A percentile compares a stretch with the other conserved stretches of the same genome.
These are phyloP conservation scores for Callinectes sapidus DNA, from an alignment of 2,888 invertebrate species.

Conservation along the genomic window DNA sequence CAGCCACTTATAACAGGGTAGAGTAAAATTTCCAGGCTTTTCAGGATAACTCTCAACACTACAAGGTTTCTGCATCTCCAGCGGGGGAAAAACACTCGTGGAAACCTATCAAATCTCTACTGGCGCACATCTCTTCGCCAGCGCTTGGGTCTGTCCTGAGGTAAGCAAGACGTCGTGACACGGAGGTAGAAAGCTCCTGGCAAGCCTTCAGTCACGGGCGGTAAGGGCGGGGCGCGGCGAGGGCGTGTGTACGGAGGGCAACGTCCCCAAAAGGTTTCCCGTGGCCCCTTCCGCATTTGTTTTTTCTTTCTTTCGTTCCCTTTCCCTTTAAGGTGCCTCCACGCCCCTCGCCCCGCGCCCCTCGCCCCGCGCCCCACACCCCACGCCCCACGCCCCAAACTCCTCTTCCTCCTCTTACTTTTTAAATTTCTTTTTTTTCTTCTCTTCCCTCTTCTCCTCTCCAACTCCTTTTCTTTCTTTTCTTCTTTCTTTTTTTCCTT, in stretches of 20 bases:
- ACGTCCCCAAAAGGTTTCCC: neutral
- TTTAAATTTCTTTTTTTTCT: neutral
- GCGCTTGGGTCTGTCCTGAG: neutral
- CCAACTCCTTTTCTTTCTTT: too few species aligned
- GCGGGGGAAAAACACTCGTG: too few species aligned
- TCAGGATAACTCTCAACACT: too few species aligned
- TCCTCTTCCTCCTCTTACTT: neutral
- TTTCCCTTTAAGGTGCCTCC: neutral
- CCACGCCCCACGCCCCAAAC: neutral
- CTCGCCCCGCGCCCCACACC: neutral
- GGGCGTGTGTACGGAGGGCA: slow-evolving; percentile 10
- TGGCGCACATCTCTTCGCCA: neutral
- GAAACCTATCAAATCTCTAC: too few species aligned
- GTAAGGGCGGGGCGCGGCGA: neutral
- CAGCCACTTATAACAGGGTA: too few species aligned
- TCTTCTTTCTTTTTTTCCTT: too few species aligned
- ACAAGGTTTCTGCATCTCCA: too few species aligned
- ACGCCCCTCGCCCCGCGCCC: neutral
- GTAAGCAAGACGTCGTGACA: neutral
- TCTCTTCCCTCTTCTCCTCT: neutral
- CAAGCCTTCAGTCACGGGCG: slow-evolving; percentile 3
- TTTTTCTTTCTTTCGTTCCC: slow-evolving; percentile 20
- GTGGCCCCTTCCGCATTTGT: neutral
- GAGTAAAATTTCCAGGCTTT: too few species aligned
- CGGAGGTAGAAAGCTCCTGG: neutral